phyloP scores from a whole-genome alignment of 2,797 vertebrate species.

The Thaleichthys pacificus region DNA sequence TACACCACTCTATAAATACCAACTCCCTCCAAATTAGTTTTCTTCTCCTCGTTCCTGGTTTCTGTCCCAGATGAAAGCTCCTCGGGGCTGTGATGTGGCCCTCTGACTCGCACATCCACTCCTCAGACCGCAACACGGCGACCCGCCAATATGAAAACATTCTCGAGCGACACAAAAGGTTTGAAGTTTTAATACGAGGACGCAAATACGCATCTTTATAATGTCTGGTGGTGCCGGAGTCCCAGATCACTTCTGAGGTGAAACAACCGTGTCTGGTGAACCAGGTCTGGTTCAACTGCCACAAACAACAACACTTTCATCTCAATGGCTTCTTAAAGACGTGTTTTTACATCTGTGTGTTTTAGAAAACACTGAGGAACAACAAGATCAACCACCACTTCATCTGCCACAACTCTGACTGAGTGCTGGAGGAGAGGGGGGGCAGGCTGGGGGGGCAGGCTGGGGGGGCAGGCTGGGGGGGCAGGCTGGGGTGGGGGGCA shows the following conservation, averaged over 20 bases:
- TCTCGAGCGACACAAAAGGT: constrained; percentile 73
- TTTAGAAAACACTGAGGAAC: not conserved
- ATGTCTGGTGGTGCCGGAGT: constrained; percentile 5
- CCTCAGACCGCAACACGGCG: constrained; percentile 77
- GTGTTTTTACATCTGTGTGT: not conserved
- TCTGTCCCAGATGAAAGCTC: constrained; percentile 74
- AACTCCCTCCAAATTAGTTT: constrained; percentile 75
- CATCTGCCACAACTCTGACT: no score
- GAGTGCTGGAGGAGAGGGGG: no score
- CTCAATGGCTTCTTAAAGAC: not conserved
- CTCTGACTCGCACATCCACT: constrained; percentile 77
- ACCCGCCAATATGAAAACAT: constrained; percentile 82
- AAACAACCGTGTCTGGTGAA: constrained; percentile 9
- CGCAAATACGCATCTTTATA: constrained; percentile 74
- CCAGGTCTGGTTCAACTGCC: not conserved
- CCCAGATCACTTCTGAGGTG: constrained; percentile 21
- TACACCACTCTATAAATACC: constrained; percentile 75
- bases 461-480: not conserved
- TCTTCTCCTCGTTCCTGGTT: constrained; percentile 57
- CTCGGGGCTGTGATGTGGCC: constrained; percentile 79
- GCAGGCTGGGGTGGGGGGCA: no score
- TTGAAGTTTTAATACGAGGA: constrained; percentile 76
- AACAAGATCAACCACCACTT: not conserved
- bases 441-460: not conserved
- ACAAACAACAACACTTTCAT: constrained; percentile 7